Base-by-base conservation (phyloP, 1,140 invertebrate genomes). In the Wasmannia auropunctata region DNA sequence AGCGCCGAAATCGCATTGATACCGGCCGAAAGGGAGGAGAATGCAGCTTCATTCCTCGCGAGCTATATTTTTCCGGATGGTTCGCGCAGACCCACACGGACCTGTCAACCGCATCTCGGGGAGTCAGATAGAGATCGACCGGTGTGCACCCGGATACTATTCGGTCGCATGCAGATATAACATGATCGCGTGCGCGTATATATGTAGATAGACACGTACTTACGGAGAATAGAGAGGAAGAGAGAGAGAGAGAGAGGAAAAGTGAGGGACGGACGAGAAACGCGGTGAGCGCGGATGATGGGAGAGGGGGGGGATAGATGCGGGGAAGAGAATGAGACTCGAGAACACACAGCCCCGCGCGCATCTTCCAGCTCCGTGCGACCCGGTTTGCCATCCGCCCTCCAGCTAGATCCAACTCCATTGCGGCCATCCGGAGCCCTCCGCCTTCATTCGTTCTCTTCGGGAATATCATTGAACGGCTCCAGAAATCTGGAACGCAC, bases 331-430 rank as follows among this genome's bases (percentile, higher is more conserved):
- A 90, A 88, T 84, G 88, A 87, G 90, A 90, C 76, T 76, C 83
- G 46, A 79, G 54, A 60, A 72, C 77, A 83, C 76, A 88, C 86
- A 91, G 65, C 79, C 86, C n/a, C n/a, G n/a, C n/a, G n/a, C n/a
- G 62, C 90, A 76, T 91, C 87, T 88, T 87, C 51, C 75, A 87
- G 31, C 85, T 79, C 70, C 5, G 56, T 49, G 79, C 90, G 89
- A 87, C 86, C 76, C 80, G 85, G 83, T 91, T 88, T 85, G 77
- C 88, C 85, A 85, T 85, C 54, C 89, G 81, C 88, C 90, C 90
- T 84, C 62, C 46, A 85, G 91, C 90, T 88, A 91, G 90, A 92
- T 91, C 89, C 90, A 91, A 92, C 91, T 91, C 91, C 87, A 91
- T 92, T 87, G 87, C 87, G 87, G 81, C 87, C 86, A 92, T 92